Evolutionary conservation across 2,797 vertebrate genomes (phyloP).

Genomic region (Spondyliosoma cantharus): DNA sequence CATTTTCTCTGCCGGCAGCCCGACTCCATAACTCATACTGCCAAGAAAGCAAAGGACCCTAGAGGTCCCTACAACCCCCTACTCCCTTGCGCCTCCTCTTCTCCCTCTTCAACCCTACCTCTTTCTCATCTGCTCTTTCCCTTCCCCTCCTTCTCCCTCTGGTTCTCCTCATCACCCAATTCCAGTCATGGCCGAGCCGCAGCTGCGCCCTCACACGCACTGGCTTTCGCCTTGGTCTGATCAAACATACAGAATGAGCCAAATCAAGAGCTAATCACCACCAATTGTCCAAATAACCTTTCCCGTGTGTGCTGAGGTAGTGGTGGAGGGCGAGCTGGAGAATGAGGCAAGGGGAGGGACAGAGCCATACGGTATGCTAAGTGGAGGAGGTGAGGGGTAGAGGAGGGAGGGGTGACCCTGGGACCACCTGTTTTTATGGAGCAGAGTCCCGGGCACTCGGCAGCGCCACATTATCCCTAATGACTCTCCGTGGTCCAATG

Average conservation of each 20-base stretch:
- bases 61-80: conserved; percentile 41
- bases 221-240: conserved; percentile 58
- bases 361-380: conserved; percentile 62
- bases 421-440: conserved; percentile 78
- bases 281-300: conserved; percentile 82
- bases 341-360: background rate
- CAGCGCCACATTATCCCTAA: conserved; percentile 75
- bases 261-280: conserved; percentile 82
- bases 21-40: conserved; percentile 64
- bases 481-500: conserved; percentile 70
- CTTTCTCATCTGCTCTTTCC: conserved; percentile 29
- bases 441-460: conserved; percentile 56
- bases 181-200: conserved; percentile 51
- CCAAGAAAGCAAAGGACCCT: conserved; percentile 50
- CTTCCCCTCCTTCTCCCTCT: conserved; percentile 39
- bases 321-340: conserved; percentile 29
- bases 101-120: conserved; percentile 21
- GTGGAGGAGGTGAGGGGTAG: conserved; percentile 42
- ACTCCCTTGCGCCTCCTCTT: conserved; percentile 18
- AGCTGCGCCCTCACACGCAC: conserved; percentile 61
- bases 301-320: conserved; percentile 69
- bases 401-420: conserved; percentile 66
- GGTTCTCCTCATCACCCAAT: conserved; percentile 64
- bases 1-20: conserved; percentile 62
- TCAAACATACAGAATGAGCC: conserved; percentile 72